Percentiles rank a stretch among this genome's conserved stretches.
Evolutionary conservation across 2,888 invertebrate genomes (phyloP).

Genomic region (Troglohyphantes excavatus): DNA sequence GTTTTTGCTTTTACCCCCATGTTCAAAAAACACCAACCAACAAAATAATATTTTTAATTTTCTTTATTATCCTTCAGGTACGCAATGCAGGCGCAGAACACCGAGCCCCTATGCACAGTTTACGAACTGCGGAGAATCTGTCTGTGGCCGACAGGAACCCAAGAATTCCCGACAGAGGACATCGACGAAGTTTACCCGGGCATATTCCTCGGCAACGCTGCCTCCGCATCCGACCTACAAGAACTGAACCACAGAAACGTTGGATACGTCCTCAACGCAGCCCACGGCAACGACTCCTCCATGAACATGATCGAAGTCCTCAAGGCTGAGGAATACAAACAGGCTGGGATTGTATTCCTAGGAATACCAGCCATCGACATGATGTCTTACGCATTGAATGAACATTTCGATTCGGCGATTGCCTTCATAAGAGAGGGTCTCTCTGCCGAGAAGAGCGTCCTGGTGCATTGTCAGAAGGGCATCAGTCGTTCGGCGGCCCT

Average conservation of each 20-base stretch:
- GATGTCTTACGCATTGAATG: conserved; percentile 45
- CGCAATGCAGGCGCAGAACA: not conserved
- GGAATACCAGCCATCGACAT: conserved; percentile 64
- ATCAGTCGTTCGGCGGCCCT: conserved; percentile 84
- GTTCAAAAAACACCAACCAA: too few species aligned
- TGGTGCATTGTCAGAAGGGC: conserved; percentile 84
- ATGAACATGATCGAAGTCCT: conserved; percentile 40
- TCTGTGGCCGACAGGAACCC: conserved; percentile 43
- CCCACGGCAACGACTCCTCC: conserved; percentile 27
- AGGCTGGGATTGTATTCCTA: conserved; percentile 27
- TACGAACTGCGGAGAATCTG: conserved; percentile 46
- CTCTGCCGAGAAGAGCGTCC: conserved; percentile 81
- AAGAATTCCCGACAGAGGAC: conserved; percentile 53
- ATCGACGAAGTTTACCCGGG: conserved; percentile 66
- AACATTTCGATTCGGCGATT: conserved; percentile 20
- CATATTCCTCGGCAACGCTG: conserved; percentile 50
- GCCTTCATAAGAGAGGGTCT: conserved; percentile 45
- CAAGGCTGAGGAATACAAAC: not conserved
- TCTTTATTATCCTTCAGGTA: not conserved
- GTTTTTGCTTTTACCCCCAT: too few species aligned
- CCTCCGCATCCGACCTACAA: conserved; percentile 27
- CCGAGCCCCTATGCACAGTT: conserved; percentile 31
- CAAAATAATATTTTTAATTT: too few species aligned
- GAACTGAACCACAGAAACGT: not conserved
- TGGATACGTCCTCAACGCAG: conserved; percentile 60